Conservation (phyloP, 2,888 invertebrate genomes). For the Sarcophaga variegata region DNA sequence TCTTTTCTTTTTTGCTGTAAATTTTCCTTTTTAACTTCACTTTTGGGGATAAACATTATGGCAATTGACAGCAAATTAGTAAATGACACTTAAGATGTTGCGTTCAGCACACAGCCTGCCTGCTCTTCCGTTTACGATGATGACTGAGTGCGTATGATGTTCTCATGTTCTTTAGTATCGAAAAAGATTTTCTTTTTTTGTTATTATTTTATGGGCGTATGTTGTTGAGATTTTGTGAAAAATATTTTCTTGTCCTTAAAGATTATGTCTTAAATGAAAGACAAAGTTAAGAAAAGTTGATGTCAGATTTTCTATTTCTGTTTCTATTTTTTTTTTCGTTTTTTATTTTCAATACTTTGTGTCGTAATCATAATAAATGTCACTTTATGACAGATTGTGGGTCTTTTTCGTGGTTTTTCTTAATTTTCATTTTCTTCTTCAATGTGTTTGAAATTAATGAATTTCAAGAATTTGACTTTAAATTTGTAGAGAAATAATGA, state of each 20-base stretch:
- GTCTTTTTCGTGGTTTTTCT: no score
- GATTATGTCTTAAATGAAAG: neutral
- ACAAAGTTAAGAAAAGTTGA: neutral
- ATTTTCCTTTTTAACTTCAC: conserved; percentile 38
- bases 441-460: no score
- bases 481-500: no score
- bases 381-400: conserved; percentile 50
- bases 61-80: conserved; percentile 62
- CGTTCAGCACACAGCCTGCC: conserved; percentile 3
- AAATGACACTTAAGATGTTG: conserved; percentile 60
- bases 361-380: conserved; percentile 44
- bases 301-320: neutral
- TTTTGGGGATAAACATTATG: conserved; percentile 52
- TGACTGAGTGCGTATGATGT: neutral
- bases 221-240: conserved; percentile 3
- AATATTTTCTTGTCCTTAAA: neutral
- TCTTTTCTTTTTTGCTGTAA: neutral
- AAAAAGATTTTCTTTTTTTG: no score
- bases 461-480: no score
- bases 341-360: neutral
- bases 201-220: neutral
- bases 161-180: neutral
- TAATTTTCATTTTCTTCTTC: no score
- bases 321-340: neutral
- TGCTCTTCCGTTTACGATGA: neutral